A percentile compares a stretch with the other conserved stretches of the same genome.
These are phyloP conservation scores for Dryobates pubescens DNA, from an alignment of 2,797 vertebrate species.

Conservation along the genomic window DNA sequence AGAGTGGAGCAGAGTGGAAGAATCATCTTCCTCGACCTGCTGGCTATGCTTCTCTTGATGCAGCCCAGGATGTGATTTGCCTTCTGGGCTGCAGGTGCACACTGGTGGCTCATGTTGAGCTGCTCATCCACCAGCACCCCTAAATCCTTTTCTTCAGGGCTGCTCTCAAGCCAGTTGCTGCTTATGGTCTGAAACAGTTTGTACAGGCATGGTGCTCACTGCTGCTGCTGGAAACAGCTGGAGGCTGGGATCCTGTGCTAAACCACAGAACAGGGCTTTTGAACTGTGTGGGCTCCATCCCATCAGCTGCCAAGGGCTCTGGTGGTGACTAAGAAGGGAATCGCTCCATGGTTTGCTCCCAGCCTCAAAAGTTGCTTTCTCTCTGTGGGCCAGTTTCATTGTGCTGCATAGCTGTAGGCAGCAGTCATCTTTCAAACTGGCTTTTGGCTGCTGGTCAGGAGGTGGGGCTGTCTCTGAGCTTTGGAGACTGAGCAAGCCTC, in stretches of 20 bases:
- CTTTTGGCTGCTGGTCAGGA: not conserved
- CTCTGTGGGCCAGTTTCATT: not conserved
- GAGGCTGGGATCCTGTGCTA: not conserved
- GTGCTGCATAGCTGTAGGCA: not conserved
- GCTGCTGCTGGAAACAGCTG: not conserved
- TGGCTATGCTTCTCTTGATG: no score
- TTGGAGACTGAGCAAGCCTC: not conserved
- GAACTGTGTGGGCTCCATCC: not conserved
- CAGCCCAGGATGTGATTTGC: no score
- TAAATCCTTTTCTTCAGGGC: no score
- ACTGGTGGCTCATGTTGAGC: no score
- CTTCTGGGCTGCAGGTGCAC: no score
- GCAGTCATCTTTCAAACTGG: not conserved
- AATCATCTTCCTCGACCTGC: no score
- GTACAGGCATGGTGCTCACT: not conserved
- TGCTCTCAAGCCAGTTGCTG: not conserved
- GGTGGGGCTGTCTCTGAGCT: not conserved
- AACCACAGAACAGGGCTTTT: accelerated
- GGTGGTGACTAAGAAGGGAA: accelerated
- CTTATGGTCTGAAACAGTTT: not conserved
- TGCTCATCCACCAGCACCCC: no score
- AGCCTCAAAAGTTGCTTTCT: not conserved
- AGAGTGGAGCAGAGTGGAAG: no score
- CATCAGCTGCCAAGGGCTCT: not conserved
- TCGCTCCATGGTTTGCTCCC: not conserved